A percentile compares a stretch with the other conserved stretches of the same genome.
These are phyloP conservation scores for Pempheris klunzingeri DNA, from an alignment of 2,797 vertebrate genomes.

Conservation along the genomic window DNA sequence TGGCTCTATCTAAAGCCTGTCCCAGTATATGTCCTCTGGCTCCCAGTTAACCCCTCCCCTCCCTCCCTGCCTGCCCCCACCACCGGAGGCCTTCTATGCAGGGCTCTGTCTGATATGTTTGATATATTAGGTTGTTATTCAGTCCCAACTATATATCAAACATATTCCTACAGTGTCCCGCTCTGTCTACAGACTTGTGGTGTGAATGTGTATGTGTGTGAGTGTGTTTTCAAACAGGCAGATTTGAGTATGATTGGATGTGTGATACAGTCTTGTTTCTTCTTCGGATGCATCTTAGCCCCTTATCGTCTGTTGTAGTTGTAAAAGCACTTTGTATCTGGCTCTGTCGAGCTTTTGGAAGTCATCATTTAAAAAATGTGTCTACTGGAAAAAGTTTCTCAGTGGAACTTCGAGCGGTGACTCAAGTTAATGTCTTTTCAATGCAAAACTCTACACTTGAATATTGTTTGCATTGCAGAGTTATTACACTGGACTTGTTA, in stretches of 20 bases:
- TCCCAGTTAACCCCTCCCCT: constrained; percentile 50
- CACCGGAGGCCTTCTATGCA: constrained; percentile 95
- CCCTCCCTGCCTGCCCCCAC: constrained; percentile 64
- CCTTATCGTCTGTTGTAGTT: constrained; percentile 18
- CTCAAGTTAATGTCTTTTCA: too few species aligned
- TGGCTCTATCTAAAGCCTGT: constrained; percentile 52
- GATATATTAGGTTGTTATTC: constrained; percentile 99
- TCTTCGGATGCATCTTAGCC: constrained; percentile 9
- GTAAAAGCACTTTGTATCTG: constrained; percentile 22
- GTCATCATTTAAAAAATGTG: background rate
- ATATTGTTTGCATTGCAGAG: too few species aligned
- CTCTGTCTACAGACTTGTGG: constrained; percentile 93
- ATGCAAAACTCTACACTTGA: too few species aligned
- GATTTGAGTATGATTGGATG: constrained; percentile 26
- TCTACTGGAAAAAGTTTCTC: background rate
- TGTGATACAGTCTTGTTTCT: constrained; percentile 31
- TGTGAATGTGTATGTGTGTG: constrained; percentile 65
- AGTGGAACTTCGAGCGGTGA: background rate
- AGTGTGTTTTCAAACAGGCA: background rate
- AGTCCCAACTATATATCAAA: constrained; percentile 99
- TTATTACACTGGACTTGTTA: background rate
- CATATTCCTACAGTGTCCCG: constrained; percentile 99
- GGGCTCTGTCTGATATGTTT: constrained; percentile 99
- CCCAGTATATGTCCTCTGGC: constrained; percentile 59
- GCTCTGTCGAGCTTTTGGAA: constrained; percentile 4